phyloP scores from a whole-genome alignment of 1,140 invertebrate species.

The Vanessa tameamea region DNA sequence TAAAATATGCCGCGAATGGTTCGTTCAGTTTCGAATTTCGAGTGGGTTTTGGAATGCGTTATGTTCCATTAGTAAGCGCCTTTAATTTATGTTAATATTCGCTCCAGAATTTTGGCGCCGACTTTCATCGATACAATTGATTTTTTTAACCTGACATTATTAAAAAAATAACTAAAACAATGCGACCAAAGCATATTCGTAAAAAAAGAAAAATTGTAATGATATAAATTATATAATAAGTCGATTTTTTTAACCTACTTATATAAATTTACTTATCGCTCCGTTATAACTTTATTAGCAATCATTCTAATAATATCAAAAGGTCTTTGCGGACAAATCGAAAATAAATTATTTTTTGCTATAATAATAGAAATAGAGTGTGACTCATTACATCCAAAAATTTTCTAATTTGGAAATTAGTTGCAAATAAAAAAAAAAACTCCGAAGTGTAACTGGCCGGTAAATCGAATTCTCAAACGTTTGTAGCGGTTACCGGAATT shows the following conservation, averaged over 20 bases:
- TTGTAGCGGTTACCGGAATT: slow-evolving; percentile 22
- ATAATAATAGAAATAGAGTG: slow-evolving; percentile 1
- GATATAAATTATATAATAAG: too few species aligned
- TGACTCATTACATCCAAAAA: not conserved
- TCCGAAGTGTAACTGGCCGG: slow-evolving; percentile 38
- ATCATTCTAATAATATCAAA: too few species aligned
- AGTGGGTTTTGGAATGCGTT: slow-evolving; percentile 36
- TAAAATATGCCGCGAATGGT: slow-evolving; percentile 21
- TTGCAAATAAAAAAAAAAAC: slow-evolving; percentile 4
- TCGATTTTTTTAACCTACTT: too few species aligned
- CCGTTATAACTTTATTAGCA: not conserved
- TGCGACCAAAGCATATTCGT: not conserved
- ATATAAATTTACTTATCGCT: not conserved
- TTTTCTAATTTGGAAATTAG: not conserved
- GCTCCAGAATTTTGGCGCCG: slow-evolving; percentile 58
- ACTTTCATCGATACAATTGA: slow-evolving; percentile 46
- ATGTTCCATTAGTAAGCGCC: slow-evolving; percentile 57
- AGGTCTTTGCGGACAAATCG: not conserved
- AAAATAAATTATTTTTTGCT: not conserved
- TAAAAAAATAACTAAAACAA: not conserved
- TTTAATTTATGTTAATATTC: slow-evolving; percentile 60
- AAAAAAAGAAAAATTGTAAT: too few species aligned
- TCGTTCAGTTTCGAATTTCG: slow-evolving; percentile 45
- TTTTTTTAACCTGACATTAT: not conserved
- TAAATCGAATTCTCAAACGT: slow-evolving; percentile 46